A percentile compares a stretch with the other conserved stretches of the same genome.
Conservation (phyloP, 2,888 invertebrate species). For the Pediacus dermestoides region DNA sequence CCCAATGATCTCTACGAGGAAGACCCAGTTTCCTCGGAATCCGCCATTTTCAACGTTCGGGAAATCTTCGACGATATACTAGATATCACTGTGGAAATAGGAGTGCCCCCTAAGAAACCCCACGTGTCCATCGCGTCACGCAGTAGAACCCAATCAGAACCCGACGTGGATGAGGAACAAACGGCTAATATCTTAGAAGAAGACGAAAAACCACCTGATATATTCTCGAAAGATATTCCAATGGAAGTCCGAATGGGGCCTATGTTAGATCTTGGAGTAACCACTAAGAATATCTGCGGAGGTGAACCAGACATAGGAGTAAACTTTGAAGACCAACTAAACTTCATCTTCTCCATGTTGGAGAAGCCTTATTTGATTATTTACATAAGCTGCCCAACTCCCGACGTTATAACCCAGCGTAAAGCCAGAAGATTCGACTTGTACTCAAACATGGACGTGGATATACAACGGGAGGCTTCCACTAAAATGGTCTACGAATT, state of each 20-base stretch:
- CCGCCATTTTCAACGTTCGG: slow-evolving; percentile 45
- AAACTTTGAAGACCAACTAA: slow-evolving; percentile 41
- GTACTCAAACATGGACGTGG: slow-evolving; percentile 34
- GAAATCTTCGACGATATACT: slow-evolving; percentile 47
- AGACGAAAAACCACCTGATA: slow-evolving; percentile 4
- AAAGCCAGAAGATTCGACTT: slow-evolving; percentile 41
- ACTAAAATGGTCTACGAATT: slow-evolving; percentile 48
- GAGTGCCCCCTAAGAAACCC: slow-evolving; percentile 22
- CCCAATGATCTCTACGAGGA: slow-evolving; percentile 48
- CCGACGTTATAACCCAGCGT: slow-evolving; percentile 52
- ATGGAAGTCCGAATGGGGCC: too few relatives aligned
- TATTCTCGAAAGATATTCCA: too few relatives aligned
- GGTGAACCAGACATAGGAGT: slow-evolving; percentile 30
- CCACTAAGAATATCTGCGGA: too few relatives aligned
- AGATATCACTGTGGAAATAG: slow-evolving; percentile 28
- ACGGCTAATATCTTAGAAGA: slow-evolving; percentile 34
- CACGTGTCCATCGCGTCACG: slow-evolving; percentile 27
- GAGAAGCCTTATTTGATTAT: slow-evolving; percentile 51
- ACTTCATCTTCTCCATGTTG: slow-evolving; percentile 41
- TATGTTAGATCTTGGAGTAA: too few relatives aligned
- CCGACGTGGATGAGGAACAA: slow-evolving; percentile 22
- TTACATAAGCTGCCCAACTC: slow-evolving; percentile 55
- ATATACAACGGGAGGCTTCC: slow-evolving; percentile 31
- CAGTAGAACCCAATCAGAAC: slow-evolving; percentile 18
- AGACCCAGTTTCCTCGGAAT: slow-evolving; percentile 45